Evolutionary conservation across 1,140 invertebrate genomes (phyloP).

Genomic region (Cyclina sinensis): DNA sequence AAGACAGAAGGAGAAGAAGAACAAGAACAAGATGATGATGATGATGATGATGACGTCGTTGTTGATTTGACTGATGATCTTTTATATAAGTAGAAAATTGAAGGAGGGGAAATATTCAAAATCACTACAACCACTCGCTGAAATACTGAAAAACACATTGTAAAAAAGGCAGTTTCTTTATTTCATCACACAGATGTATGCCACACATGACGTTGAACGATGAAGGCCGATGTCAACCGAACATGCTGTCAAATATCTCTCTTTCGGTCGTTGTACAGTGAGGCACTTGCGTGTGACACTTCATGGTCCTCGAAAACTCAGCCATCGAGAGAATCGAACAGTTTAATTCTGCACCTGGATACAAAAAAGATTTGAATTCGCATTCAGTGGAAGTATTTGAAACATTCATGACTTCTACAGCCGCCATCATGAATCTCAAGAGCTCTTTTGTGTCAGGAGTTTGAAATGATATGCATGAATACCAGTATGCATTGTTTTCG

Average conservation of each 20-base stretch:
- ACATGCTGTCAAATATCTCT: slow-evolving; percentile 34
- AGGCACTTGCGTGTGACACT: slow-evolving; percentile 21
- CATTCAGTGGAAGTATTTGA: slow-evolving; percentile 59
- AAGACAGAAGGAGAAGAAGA: too few species aligned
- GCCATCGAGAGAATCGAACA: slow-evolving; percentile 32
- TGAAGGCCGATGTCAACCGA: slow-evolving; percentile 38
- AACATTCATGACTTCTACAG: slow-evolving; percentile 39
- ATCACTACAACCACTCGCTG: too few species aligned
- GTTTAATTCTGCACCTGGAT: slow-evolving; percentile 60
- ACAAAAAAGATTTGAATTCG: slow-evolving; percentile 9
- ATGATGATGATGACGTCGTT: too few species aligned
- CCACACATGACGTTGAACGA: slow-evolving; percentile 37
- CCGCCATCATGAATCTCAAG: slow-evolving; percentile 35
- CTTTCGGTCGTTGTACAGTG: slow-evolving; percentile 10
- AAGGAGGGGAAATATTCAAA: too few species aligned
- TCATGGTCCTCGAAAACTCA: slow-evolving; percentile 14
- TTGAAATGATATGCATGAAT: slow-evolving; percentile 52
- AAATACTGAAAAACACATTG: too few species aligned
- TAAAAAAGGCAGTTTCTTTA: too few species aligned
- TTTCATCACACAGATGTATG: slow-evolving; percentile 7
- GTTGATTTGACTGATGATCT: too few species aligned
- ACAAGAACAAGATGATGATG: too few species aligned
- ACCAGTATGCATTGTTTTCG: slow-evolving; percentile 42
- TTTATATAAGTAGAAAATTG: too few species aligned
- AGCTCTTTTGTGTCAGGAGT: slow-evolving; percentile 24